Conservation (phyloP, 2,797 vertebrate genomes). For the Chelonia mydas region DNA sequence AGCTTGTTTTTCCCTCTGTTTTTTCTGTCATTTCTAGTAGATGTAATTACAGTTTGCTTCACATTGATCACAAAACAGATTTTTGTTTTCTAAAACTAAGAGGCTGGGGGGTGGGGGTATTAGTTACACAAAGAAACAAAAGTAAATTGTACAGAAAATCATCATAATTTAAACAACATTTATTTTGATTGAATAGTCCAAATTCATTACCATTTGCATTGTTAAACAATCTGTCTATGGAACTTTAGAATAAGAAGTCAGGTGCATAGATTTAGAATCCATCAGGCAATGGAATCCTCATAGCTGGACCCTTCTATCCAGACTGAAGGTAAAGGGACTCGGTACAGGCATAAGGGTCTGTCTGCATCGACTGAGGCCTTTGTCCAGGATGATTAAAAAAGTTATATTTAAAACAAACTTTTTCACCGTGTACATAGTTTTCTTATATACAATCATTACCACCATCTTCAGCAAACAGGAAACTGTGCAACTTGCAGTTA, state of each 20-base stretch:
- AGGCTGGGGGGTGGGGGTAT: not conserved
- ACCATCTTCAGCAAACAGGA: conserved; percentile 28
- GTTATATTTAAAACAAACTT: not conserved
- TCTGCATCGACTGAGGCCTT: not conserved
- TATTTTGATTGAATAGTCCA: not conserved
- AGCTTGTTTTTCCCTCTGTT: not conserved
- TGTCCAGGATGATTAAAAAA: not conserved
- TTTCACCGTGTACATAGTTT: not conserved
- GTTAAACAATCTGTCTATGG: not conserved
- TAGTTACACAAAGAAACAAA: not conserved
- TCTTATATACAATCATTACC: not conserved
- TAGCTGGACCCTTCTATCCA: not conserved
- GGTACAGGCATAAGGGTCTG: not conserved
- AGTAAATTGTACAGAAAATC: not conserved
- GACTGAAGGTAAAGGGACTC: not conserved
- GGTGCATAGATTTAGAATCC: not conserved
- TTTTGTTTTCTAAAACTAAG: not conserved
- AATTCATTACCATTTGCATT: not conserved
- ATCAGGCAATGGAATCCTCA: not conserved
- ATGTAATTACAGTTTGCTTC: not conserved
- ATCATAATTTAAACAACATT: not conserved
- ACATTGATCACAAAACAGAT: not conserved
- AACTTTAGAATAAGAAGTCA: not conserved
- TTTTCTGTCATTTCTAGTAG: not conserved
- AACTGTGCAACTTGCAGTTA: not conserved